phyloP scores from a whole-genome alignment of 2,113 vertebrate species.

The Cryptoleucopteryx plumbea region DNA sequence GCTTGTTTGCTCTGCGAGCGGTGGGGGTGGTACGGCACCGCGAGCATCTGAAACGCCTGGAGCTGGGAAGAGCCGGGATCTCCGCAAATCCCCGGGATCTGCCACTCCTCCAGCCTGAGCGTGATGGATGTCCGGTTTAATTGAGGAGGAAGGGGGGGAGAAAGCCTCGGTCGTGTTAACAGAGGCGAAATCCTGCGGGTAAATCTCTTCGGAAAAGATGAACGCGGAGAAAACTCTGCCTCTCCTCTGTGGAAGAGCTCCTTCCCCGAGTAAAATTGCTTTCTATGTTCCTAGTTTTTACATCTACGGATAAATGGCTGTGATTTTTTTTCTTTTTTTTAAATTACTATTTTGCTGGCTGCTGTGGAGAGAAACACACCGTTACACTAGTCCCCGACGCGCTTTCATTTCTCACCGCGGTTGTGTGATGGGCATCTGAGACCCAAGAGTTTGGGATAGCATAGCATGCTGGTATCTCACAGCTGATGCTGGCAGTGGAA shows the following conservation, averaged over 20 bases:
- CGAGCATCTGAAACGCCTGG: background rate
- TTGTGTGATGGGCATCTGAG: background rate
- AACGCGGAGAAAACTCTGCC: background rate
- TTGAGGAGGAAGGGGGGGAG: background rate
- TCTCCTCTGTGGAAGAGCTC: background rate
- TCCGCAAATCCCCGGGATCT: background rate
- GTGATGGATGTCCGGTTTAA: background rate
- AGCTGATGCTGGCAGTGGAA: background rate
- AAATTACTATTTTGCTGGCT: background rate
- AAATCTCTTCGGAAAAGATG: background rate
- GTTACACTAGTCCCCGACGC: background rate
- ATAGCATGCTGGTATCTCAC: accelerated
- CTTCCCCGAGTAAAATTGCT: background rate
- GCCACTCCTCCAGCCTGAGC: background rate
- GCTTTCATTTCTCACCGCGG: accelerated
- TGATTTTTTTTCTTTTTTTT: background rate
- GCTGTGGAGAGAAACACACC: background rate
- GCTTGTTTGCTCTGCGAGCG: background rate
- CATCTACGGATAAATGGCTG: background rate
- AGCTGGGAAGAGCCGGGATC: background rate
- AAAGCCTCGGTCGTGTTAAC: background rate
- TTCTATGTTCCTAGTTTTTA: background rate
- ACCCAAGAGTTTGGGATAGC: background rate
- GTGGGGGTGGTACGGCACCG: background rate
- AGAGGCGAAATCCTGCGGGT: background rate